Evolutionary conservation across 2,113 vertebrate species (phyloP), one percentile per base, ranked within the genome.

Genomic region (Maylandia zebra): DNA sequence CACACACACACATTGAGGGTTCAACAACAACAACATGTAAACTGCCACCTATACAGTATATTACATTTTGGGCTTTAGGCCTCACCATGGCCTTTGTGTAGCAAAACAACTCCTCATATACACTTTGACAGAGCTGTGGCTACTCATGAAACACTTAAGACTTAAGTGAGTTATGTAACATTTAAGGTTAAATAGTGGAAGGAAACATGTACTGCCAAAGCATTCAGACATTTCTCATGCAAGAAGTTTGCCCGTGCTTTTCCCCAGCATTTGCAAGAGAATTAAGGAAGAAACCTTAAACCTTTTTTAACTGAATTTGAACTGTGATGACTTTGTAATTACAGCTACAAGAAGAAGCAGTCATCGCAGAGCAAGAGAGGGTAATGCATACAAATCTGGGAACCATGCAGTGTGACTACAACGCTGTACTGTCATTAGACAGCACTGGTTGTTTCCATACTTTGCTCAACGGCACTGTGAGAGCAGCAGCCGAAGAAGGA

Each of bases 111-210:
- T 76, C 61, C 52, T 79, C 82, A 19, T 34, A 12, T 22, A 34
- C 22, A 55, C 22, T 82, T 64, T 36, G 38, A 84, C 57, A 82
- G 76, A 81, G 55, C 84, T 69, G 32, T 22, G 38, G 17, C 64
- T 82, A 71, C 82, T 56, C 83, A 5, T 45, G 59, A 88, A 76
- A 84, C 79, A 52, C 50, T 19, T 64, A 69, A 56, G 71, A 64
- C 59, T 84, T 81, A 84, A 90, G 48, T 38, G 76, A 69, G 76
- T 88, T 89, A 86, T 84, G 86, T 87, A 92, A 92, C 89, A 78
- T 89, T 84, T 82, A 86, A 91, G 74, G 89, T 90, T 87, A 91
- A 89, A 89, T 81, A 86, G 87, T 89, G 91, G 86, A 92, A 92
- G 90, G 91, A 91, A 92, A 88, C 80, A 69, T 14, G 4, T 24